Evolutionary conservation across 2,888 invertebrate genomes (phyloP), one percentile per base, ranked within the genome.

Genomic region (Polymixis flavicincta): DNA sequence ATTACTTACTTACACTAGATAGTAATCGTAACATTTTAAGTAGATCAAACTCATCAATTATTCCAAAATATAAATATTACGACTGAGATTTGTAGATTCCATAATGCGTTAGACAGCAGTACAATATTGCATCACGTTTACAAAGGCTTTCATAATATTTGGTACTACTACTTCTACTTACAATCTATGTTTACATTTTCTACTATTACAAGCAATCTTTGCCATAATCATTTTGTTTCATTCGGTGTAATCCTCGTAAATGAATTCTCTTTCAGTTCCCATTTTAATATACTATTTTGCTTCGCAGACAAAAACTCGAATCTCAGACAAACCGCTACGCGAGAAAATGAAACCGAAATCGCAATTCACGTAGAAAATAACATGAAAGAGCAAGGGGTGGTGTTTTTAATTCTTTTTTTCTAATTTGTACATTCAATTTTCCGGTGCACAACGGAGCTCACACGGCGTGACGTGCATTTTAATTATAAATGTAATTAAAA

Each of bases 401-500:
- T 61, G 25, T 74, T 72, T 80, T 80, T 70, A 74, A 66, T 57
- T 76, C 78, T 83, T 69, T 83, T n/a, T 87, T 85, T 88, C 80
- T 86, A 83, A 85, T 85, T 85, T 87, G 84, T 89, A 83, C 85
- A 87, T 89, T 85, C 87, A 88, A 86, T 90, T 88, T 87, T 84
- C 85, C 87, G 80, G 82, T 82, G 85, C 82, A 88, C 83, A 83
- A 85, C 85, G 83, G 75, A 86, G 85, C 84, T 80, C 84, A 80
- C 85, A 88, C 84, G 82, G 87, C 86, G 82, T 85, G 87, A 82
- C 85, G 84, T 88, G 90, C 89, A 89, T 92, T 93, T 92, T 93
- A 93, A 93, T 93, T 93, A 91, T 88, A 90, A 91, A 91, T 88
- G 90, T 91, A 93, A 93, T 93, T 92, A 92, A 92, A 91, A 91